Evolutionary conservation across 2,888 invertebrate species (phyloP), one percentile per base, ranked within the genome.

Genomic region (Acleris emargana): DNA sequence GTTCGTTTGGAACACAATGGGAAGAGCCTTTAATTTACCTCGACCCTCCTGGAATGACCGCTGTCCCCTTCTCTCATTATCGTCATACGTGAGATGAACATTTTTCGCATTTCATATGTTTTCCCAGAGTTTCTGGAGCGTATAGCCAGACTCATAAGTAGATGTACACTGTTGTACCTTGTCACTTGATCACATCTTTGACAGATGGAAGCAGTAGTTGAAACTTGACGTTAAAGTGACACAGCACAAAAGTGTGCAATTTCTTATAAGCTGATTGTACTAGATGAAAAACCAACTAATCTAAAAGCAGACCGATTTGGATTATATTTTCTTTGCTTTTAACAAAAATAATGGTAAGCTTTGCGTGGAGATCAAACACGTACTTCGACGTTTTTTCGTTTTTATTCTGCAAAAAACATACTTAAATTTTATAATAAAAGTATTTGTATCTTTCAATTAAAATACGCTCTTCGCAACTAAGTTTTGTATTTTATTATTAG

Each of bases 41-140:
- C 74, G 78, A 80, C 83, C 84, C 80, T 78, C 74, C 20, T 71
- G 67, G 76, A 79, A 76, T 76, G 79, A 74, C 75, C 64, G 50
- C 42, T 55, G 63, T 67, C 58, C 54, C 55, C 67, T 64, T 62
- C 62, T 64, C 67, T 67, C 68, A 67, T 67, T 69, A 71, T 67
- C 67, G 45, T 55, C 59, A 58, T 45, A 47, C 51, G 58, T 63
- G 59, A 52, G 43, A 55, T 43, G 57, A 52, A 55, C 45, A 55
- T 62, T 55, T 60, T 60, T 49, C 13, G 20, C 51, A 18, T 22
- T 32, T 38, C 47, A 64, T 47, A 28, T 51, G 59, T 52, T 60
- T 52, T 28, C 6, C 43, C 52, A 28, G 28, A 51, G 42, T 51
- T 60, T 38, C 58, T 49, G 49, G n/a, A 59, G 52, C 43, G n/a